phyloP scores from a whole-genome alignment of 2,113 vertebrate species.

The Tragelaphus buxtoni region DNA sequence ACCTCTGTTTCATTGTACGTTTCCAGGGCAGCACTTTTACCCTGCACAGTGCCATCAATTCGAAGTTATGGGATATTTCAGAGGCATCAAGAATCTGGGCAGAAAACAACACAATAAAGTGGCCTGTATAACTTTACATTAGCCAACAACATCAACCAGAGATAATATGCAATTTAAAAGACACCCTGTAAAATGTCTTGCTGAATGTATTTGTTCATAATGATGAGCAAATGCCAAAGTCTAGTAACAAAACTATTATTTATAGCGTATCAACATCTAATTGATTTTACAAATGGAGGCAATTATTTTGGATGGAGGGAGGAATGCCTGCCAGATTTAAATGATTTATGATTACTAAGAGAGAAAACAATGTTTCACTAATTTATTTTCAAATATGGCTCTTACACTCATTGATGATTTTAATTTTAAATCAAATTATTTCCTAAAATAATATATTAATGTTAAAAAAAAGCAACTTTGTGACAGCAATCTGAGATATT shows the following conservation, averaged over 20 bases:
- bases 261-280: constrained; percentile 69
- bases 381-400: constrained; percentile 63
- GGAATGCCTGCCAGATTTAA: constrained; percentile 68
- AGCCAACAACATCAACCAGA: constrained; percentile 67
- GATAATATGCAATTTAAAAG: constrained; percentile 61
- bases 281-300: constrained; percentile 73
- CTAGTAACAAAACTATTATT: constrained; percentile 71
- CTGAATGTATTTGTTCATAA: constrained; percentile 64
- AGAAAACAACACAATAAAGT: constrained; percentile 65
- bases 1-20: constrained; percentile 42
- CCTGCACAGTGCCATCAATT: constrained; percentile 31
- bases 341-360: constrained; percentile 68
- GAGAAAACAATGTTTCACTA: constrained; percentile 66
- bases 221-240: constrained; percentile 67
- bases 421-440: constrained; percentile 59
- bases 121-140: constrained; percentile 38
- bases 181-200: constrained; percentile 62
- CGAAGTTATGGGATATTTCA: constrained; percentile 55
- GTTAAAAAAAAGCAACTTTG: constrained; percentile 1
- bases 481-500: constrained; percentile 9
- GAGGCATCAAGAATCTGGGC: constrained; percentile 55
- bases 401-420: constrained; percentile 53
- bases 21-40: constrained; percentile 32
- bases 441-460: constrained; percentile 57
- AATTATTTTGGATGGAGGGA: constrained; percentile 72